Base-by-base conservation (phyloP, 2,888 invertebrate species). In the Lasioglossum pauxillum region DNA sequence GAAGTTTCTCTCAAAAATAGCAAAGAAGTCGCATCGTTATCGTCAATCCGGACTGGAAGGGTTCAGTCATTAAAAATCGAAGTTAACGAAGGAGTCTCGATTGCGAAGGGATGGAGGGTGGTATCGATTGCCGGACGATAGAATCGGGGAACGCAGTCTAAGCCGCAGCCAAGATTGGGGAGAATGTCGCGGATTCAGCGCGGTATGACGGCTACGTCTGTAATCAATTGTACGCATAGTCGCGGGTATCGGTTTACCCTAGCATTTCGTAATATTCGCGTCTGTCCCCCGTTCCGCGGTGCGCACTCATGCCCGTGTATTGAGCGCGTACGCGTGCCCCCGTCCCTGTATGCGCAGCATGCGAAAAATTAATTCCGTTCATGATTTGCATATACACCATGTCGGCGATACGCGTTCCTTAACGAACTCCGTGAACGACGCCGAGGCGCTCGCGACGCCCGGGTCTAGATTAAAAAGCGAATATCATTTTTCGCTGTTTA, bases 171-270 rank as follows among this genome's bases (percentile, higher is more conserved):
- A 88, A 91, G 91, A 90, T 91, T 88, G 92, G 87, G 88, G 90
- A 86, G 91, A 91, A 91, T 91, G 89, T 88, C 88, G 87, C 86
- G 90, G 88, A 91, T 90, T 88, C 80, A 80, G 88, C 87, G 77
- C 85, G 89, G 92, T 91, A 92, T 92, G 92, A 90, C 87, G 86
- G 82, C 91, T 91, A 92, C 90, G 92, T 88, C 86, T 83, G 89
- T 92, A 91, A 92, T 92, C 91, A 92, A 92, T 92, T 91, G 90
- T 85, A 88, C 90, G 90, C 90, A 89, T 88, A 88, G 88, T 87
- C 90, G 90, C 87, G 87, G 87, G 83, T 80, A 78, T 88, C 72
- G 89, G 91, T 89, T 91, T 78, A 87, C 89, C 83, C 78, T 82
- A 86, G 83, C 88, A 87, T 88, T 88, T 90, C 85, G 88, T 85